Evolutionary conservation across 2,113 vertebrate genomes (phyloP), one percentile per base, ranked within the genome.

Genomic region (Lepus timidus): DNA sequence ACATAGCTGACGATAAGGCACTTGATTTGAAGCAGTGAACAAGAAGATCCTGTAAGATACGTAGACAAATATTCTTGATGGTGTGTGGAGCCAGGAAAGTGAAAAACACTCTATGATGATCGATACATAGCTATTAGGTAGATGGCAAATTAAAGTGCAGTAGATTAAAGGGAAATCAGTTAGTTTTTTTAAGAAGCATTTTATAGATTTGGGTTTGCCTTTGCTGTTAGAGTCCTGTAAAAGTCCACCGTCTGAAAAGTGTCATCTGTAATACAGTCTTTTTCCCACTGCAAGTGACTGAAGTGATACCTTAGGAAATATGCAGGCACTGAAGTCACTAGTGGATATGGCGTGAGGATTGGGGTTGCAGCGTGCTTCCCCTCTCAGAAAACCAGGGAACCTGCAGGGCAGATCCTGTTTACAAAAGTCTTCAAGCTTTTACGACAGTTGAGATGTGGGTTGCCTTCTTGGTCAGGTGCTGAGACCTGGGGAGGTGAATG

Each of bases 61-160:
- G 3, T 27, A 76, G 70, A 88, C 81, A 85, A 36, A 62, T 81
- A 52, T 64, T 94, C 93, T 61, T 90, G 62, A 44, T 22, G 36
- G 51, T 55, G 12, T 91, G 8, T 86, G 73, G 93, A 95, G 76
- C 95, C 95, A 93, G 70, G 20, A 44, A 92, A 92, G 95, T 95
- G 58, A 83, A 86, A 95, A 96, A 87, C 55, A 58, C 74, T 73
- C 4, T 71, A 31, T 17, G 12, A 64, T 8, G 4, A 88, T 96
- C 92, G 67, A 95, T 97, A 84, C 85, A 73, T 62, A 81, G 87
- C 93, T 93, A 73, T 93, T 94, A 97, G 95, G 49, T 93, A 90
- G 87, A 61, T 93, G 62, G 44, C 83, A 96, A 87, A 76, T 96
- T 92, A 92, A 97, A 58, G 31, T 33, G 8, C 61, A 86, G 44